phyloP scores from a whole-genome alignment of 1,140 invertebrate genomes.

The Monomorium pharaonis region DNA sequence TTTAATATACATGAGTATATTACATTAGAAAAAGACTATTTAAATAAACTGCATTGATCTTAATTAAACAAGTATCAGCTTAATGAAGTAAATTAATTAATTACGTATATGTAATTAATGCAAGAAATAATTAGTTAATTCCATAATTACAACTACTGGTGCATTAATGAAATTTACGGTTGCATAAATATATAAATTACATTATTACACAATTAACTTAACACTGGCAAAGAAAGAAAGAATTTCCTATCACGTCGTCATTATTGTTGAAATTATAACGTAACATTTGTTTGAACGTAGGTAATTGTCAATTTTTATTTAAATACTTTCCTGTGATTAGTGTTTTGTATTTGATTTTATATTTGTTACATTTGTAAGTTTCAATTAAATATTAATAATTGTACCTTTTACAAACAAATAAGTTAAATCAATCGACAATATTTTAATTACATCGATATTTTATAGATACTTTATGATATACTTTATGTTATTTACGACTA shows the following conservation, averaged over 20 bases:
- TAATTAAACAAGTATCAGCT: neutral
- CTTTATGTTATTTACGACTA: neutral
- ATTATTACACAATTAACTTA: neutral
- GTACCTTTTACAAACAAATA: neutral
- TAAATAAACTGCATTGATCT: neutral
- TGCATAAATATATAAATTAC: neutral
- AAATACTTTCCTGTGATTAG: neutral
- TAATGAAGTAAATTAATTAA: neutral
- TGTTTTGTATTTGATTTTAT: neutral
- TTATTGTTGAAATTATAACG: too few relatives aligned
- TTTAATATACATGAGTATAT: neutral
- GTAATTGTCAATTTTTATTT: neutral
- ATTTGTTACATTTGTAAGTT: neutral
- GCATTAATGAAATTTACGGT: neutral
- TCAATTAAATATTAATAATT: neutral
- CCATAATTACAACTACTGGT: neutral
- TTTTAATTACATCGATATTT: neutral
- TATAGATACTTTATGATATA: neutral
- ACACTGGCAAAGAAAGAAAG: too few relatives aligned
- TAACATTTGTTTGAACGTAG: neutral
- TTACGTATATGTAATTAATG: neutral
- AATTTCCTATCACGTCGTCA: too few relatives aligned
- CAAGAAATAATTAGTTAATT: neutral
- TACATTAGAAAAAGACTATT: neutral
- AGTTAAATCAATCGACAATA: neutral